Conservation (phyloP, 2,888 invertebrate species). For the Ochropleura leucogaster region DNA sequence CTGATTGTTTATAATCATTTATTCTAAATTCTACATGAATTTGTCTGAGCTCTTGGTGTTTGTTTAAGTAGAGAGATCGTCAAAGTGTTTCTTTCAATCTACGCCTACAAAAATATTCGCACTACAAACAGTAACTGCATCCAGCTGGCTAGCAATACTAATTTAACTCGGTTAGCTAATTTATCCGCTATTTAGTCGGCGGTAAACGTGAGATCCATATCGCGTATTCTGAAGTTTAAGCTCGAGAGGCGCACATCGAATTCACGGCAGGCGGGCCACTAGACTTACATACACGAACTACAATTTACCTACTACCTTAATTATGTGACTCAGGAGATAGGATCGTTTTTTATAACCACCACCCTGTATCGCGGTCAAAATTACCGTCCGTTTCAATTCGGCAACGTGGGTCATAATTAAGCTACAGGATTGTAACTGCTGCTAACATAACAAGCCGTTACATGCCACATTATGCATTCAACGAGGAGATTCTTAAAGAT, state of each 20-base stretch:
- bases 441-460: slow-evolving; percentile 64
- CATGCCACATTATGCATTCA: slow-evolving; percentile 74
- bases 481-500: slow-evolving; percentile 70
- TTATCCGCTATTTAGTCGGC: slow-evolving; percentile 87
- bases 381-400: slow-evolving; percentile 15
- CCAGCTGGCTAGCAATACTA: slow-evolving; percentile 76
- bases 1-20: not conserved
- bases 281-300: slow-evolving; percentile 70
- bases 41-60: not conserved
- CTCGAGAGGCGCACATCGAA: slow-evolving; percentile 80
- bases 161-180: slow-evolving; percentile 87
- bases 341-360: slow-evolving; percentile 37
- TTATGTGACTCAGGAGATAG: slow-evolving; percentile 58
- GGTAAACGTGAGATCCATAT: slow-evolving; percentile 89
- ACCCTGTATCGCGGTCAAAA: slow-evolving; percentile 12
- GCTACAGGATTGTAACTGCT: slow-evolving; percentile 37
- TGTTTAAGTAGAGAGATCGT: not conserved
- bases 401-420: slow-evolving; percentile 2
- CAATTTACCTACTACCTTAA: slow-evolving; percentile 66
- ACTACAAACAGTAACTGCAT: slow-evolving; percentile 43
- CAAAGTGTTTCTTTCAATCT: not conserved
- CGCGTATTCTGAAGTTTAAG: slow-evolving; percentile 82
- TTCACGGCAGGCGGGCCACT: slow-evolving; percentile 82
- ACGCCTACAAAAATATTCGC: slow-evolving; percentile 10
- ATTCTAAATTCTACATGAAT: not conserved